These are phyloP conservation scores for Drosophila pallidifrons DNA, from an alignment of 1,140 invertebrate genomes.

Conservation along the genomic window DNA sequence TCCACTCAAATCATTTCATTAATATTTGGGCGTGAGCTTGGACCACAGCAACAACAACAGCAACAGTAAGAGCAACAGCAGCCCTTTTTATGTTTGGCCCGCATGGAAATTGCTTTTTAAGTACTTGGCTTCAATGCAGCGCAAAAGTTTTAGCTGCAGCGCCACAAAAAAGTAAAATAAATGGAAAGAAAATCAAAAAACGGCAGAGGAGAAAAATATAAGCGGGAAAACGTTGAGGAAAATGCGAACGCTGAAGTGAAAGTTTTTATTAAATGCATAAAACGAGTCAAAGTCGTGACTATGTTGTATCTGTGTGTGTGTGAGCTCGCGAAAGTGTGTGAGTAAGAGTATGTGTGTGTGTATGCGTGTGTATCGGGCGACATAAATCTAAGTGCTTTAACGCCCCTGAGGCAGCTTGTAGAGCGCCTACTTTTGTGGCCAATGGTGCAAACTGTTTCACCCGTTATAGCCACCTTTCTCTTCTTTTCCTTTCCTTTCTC, in stretches of 20 bases:
- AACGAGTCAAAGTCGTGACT: conserved; percentile 68
- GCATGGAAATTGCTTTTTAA: conserved; percentile 79
- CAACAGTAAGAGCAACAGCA: conserved; percentile 24
- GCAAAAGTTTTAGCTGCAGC: conserved; percentile 71
- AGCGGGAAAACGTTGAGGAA: conserved; percentile 22
- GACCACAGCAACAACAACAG: conserved; percentile 30
- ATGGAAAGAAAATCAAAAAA: conserved; percentile 17
- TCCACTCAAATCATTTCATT: conserved; percentile 83
- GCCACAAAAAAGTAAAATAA: conserved; percentile 33
- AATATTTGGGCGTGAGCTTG: conserved; percentile 62
- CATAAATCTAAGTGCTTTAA: conserved; percentile 83
- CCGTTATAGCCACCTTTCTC: conserved; percentile 54
- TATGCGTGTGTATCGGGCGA: conserved; percentile 52
- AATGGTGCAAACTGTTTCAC: conserved; percentile 64
- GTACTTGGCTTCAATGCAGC: conserved; percentile 78
- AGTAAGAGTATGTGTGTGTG: conserved; percentile 21
- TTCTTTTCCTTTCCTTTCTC: neutral
- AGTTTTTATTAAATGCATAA: conserved; percentile 83
- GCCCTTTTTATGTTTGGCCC: conserved; percentile 51
- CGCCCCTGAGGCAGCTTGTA: conserved; percentile 71
- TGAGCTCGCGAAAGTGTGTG: conserved; percentile 21
- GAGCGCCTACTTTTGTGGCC: conserved; percentile 77
- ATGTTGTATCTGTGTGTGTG: conserved; percentile 44
- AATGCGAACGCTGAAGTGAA: conserved; percentile 69
- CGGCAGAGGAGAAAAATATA: neutral